Evolutionary conservation across 2,113 vertebrate species (phyloP).

Genomic region (Mus spicilegus): DNA sequence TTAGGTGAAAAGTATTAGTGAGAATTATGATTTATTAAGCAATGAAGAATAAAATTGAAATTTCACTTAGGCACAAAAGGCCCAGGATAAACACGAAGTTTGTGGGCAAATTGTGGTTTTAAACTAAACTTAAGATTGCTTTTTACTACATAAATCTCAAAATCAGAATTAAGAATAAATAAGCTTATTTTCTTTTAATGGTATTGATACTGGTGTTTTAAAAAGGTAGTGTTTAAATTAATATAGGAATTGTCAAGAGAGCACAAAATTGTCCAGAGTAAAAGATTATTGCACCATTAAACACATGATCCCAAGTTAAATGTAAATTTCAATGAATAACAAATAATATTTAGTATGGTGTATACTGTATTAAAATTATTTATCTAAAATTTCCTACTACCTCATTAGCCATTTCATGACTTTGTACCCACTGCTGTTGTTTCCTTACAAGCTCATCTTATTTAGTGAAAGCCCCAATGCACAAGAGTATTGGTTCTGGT

Average conservation of each 20-base stretch:
- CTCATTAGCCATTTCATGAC: background rate
- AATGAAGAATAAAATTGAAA: slow-evolving; percentile 67
- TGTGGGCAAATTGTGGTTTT: fast-evolving
- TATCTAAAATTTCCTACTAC: background rate
- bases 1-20: slow-evolving; percentile 81
- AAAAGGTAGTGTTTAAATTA: background rate
- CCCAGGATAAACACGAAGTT: background rate
- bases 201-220: background rate
- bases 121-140: slow-evolving; percentile 7
- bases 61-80: slow-evolving; percentile 46
- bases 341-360: background rate
- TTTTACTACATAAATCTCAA: background rate
- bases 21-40: slow-evolving; percentile 73
- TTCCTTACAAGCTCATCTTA: background rate
- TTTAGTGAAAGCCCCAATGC: background rate
- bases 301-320: background rate
- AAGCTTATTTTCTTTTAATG: slow-evolving; percentile 23
- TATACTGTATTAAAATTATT: background rate
- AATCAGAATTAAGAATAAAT: background rate
- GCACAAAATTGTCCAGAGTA: background rate
- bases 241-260: background rate
- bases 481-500: background rate
- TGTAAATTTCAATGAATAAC: background rate
- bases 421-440: background rate
- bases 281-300: fast-evolving